These are phyloP conservation scores for Garrulus glandarius DNA, from an alignment of 2,797 vertebrate genomes.

Conservation along the genomic window DNA sequence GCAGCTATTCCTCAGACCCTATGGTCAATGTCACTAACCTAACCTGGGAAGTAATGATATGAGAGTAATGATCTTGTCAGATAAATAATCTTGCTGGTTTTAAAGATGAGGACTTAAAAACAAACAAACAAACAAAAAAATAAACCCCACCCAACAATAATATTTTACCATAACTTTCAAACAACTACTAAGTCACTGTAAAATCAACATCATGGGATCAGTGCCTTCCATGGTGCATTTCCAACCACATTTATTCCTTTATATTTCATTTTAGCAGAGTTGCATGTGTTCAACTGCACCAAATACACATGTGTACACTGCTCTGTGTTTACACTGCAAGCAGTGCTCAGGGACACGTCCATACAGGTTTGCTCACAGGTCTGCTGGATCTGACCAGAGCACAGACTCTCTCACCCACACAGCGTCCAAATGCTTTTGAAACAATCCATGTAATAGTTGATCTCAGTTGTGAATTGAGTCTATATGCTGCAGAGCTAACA, in stretches of 20 bases:
- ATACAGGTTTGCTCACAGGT: neutral
- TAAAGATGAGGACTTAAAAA: neutral
- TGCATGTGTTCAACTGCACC: neutral
- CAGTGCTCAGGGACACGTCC: neutral
- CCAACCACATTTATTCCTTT: neutral
- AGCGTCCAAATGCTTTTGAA: neutral
- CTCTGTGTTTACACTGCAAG: neutral
- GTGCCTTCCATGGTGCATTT: neutral
- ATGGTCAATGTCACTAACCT: neutral
- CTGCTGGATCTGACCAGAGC: neutral
- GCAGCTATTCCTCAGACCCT: neutral
- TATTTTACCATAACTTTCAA: neutral
- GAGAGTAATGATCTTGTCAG: slow-evolving; percentile 2
- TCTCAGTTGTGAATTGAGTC: neutral
- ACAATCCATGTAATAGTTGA: neutral
- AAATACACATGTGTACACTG: neutral
- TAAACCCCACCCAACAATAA: neutral
- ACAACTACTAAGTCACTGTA: neutral
- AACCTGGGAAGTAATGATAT: neutral
- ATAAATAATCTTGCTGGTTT: neutral
- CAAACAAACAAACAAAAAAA: rapidly evolving
- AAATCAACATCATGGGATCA: neutral
- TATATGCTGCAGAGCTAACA: neutral
- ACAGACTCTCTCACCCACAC: neutral
- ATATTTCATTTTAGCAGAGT: neutral